A percentile compares a stretch with the other conserved stretches of the same genome.
These are phyloP conservation scores for Corythornis vintsioides DNA, from an alignment of 2,113 vertebrate genomes.

Conservation along the genomic window DNA sequence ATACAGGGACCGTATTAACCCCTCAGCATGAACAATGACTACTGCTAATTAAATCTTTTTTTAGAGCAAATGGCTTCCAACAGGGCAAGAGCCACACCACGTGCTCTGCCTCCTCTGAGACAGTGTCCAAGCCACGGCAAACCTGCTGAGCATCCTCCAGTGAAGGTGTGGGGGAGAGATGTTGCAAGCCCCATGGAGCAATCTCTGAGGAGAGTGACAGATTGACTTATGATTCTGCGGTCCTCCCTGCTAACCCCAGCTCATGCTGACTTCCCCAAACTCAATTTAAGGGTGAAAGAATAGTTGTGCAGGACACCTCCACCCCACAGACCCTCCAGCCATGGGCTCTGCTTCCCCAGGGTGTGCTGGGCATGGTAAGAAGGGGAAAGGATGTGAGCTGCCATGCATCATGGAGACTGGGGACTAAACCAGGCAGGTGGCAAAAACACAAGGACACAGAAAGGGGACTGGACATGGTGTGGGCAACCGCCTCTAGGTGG, in stretches of 20 bases:
- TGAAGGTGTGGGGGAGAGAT: not conserved
- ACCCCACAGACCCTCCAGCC: not conserved
- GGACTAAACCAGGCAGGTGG: not conserved
- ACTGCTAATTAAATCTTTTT: not conserved
- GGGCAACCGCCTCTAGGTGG: not conserved
- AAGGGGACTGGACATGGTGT: not conserved
- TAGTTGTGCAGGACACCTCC: not conserved
- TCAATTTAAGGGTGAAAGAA: not conserved
- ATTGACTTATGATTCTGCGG: not conserved
- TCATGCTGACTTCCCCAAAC: no score
- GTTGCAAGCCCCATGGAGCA: not conserved
- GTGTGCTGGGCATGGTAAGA: not conserved
- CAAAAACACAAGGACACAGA: not conserved
- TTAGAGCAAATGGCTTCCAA: not conserved
- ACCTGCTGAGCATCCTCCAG: not conserved
- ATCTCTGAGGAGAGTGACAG: not conserved
- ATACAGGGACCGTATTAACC: not conserved
- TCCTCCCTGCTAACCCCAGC: not conserved
- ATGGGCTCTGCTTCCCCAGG: not conserved
- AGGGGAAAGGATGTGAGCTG: not conserved
- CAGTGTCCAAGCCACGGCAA: fast-evolving
- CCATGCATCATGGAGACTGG: not conserved
- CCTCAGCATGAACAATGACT: not conserved
- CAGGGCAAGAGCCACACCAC: not conserved
- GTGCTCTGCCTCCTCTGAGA: fast-evolving